Evolutionary conservation across 2,888 invertebrate species (phyloP), one percentile per base, ranked within the genome.

Genomic region (Drosophila falleni): DNA sequence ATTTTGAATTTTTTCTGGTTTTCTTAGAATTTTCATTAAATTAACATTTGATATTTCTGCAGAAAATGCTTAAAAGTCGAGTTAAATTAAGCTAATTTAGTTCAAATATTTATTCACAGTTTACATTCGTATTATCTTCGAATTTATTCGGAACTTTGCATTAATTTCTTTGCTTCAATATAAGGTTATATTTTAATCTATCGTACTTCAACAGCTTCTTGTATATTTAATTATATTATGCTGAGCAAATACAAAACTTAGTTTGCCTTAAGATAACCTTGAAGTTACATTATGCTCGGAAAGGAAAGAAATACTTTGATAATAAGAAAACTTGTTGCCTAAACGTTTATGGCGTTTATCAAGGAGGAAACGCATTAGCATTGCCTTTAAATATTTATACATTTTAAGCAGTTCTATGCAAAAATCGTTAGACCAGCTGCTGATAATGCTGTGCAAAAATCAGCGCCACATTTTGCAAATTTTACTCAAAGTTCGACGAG

Each of bases 381-480:
- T 69, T 55, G 71, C 62, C 75, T 59, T 82, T 58, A 80, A 81
- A 80, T 85, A 85, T 82, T 82, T 80, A 80, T 80, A 78, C 60
- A 81, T 80, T 61, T 66, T 60, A 47, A 81, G 56, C 70, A 60
- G 54, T 69, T 75, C 75, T 67, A 80, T 75, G 71, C 72, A 59
- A 58, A 80, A 80, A 66, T 78, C 53, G 60, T 51, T 42, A 44
- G 60, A 31, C 42, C 66, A 74, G 55, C 70, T 77, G 65, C 67
- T 50, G 55, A 37, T 76, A 59, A 53, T 50, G 56, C 37, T n/a
- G 41, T 41, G 35, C 29, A 47, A 76, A 76, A 78, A 77, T 76
- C 76, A 62, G 59, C 69, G 64, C 42, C 69, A 56, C 59, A 76
- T 76, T 76, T 78, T 76, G 59, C 65, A 55, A 64, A 76, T 78